Evolutionary conservation across 35 echinoderm and acorn worm species (phyloP).

Genomic region (Apostichopus parvimensis): DNA sequence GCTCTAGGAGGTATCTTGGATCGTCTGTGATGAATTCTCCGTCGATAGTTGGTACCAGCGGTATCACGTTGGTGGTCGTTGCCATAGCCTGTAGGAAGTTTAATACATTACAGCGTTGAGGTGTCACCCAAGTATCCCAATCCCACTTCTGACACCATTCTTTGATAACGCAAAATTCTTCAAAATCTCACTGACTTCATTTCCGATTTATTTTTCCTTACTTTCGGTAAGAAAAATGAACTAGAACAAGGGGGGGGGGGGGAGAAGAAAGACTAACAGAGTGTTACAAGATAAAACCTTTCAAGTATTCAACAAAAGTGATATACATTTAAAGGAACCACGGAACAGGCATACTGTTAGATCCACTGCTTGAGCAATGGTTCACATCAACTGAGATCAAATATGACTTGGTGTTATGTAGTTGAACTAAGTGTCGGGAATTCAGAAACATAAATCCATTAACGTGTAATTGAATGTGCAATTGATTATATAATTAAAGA

Average conservation of each 20-base stretch:
- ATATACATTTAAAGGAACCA: too few relatives aligned
- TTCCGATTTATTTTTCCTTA: background rate
- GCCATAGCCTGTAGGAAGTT: constrained; percentile 26
- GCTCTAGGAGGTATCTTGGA: constrained; percentile 41
- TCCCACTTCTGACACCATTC: background rate
- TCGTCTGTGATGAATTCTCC: constrained; percentile 51
- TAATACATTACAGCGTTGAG: background rate
- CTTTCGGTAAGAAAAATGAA: background rate
- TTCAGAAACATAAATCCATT: background rate
- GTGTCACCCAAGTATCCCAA: background rate
- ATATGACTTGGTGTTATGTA: too few relatives aligned
- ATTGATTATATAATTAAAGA: too few relatives aligned
- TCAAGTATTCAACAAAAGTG: too few relatives aligned
- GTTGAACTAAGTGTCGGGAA: too few relatives aligned
- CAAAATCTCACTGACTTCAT: too few relatives aligned
- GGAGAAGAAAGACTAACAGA: too few relatives aligned
- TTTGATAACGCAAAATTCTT: background rate
- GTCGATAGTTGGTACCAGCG: constrained; percentile 64
- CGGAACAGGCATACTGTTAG: too few relatives aligned
- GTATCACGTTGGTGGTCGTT: constrained; percentile 63
- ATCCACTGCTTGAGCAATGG: too few relatives aligned
- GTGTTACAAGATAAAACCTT: too few relatives aligned
- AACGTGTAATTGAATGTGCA: background rate
- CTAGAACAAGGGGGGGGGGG: background rate
- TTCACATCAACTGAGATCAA: too few relatives aligned